Conservation (phyloP, 35 echinoderm and acorn worm genomes). For the Amphiura filiformis region DNA sequence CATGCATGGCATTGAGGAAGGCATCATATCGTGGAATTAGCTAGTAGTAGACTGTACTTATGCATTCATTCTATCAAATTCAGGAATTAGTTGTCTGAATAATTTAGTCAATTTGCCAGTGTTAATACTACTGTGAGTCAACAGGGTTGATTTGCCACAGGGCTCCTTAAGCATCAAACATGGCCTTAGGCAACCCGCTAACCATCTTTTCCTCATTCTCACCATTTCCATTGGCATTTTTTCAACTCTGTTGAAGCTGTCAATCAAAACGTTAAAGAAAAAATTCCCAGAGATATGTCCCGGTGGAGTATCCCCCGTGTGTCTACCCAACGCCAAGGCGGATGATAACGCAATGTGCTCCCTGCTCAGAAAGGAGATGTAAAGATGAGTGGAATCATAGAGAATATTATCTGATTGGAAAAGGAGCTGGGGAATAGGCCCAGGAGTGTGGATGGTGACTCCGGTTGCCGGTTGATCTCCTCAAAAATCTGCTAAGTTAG, state of each 20-base stretch:
- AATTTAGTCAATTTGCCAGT: constrained; percentile 15
- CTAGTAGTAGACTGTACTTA: neutral
- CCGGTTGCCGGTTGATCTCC: neutral
- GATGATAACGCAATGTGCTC: constrained; percentile 13
- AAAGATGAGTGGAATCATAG: constrained; percentile 9
- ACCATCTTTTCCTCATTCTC: neutral
- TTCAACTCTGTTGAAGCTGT: neutral
- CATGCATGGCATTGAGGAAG: neutral
- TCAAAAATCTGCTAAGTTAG: neutral
- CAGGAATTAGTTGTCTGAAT: constrained; percentile 4
- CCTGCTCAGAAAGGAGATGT: neutral
- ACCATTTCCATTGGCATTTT: neutral
- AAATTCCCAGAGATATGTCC: neutral
- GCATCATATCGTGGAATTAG: neutral
- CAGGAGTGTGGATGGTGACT: neutral
- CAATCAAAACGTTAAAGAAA: neutral
- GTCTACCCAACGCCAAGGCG: neutral
- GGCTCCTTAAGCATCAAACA: neutral
- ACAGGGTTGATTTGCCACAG: neutral
- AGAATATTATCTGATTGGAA: constrained; percentile 2
- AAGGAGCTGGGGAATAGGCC: neutral
- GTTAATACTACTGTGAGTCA: neutral
- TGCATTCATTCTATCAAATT: neutral
- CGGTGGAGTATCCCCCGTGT: neutral
- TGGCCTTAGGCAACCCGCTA: neutral